phyloP scores from a whole-genome alignment of 2,797 vertebrate species.

The Capromys pilorides region DNA sequence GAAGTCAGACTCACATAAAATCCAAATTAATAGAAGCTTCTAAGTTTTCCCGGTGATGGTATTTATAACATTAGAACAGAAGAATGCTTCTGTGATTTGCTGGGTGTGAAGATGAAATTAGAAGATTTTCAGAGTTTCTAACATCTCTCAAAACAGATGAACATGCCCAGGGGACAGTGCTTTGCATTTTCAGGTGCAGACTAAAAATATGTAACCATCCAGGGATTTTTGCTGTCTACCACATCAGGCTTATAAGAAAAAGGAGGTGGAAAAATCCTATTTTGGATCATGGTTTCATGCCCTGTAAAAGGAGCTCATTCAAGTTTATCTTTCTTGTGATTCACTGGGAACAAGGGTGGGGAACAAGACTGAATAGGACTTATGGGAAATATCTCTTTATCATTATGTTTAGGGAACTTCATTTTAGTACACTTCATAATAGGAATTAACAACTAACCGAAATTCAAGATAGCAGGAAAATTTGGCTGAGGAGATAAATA shows the following conservation, averaged over 20 bases:
- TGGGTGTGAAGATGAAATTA: background rate
- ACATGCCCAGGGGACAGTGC: background rate
- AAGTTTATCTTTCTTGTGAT: background rate
- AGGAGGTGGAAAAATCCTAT: background rate
- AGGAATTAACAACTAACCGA: conserved; percentile 9
- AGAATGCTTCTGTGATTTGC: background rate
- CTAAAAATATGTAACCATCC: background rate
- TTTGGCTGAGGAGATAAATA: conserved; percentile 11
- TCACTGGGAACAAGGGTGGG: background rate
- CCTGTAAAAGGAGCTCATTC: background rate
- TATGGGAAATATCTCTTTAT: background rate
- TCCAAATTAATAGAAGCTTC: background rate
- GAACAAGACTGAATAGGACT: background rate
- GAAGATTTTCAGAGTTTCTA: background rate
- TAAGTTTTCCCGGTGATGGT: background rate
- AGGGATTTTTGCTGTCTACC: background rate
- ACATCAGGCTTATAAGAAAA: background rate
- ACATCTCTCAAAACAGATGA: background rate
- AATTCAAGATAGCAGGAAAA: background rate
- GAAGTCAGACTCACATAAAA: background rate
- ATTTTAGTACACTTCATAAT: background rate
- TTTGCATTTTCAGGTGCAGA: background rate
- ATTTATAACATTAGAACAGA: background rate
- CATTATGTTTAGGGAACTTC: background rate
- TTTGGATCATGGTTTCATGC: background rate